A percentile compares a stretch with the other conserved stretches of the same genome.
Evolutionary conservation across 2,888 invertebrate species (phyloP).

Genomic region (Hemaris fuciformis): DNA sequence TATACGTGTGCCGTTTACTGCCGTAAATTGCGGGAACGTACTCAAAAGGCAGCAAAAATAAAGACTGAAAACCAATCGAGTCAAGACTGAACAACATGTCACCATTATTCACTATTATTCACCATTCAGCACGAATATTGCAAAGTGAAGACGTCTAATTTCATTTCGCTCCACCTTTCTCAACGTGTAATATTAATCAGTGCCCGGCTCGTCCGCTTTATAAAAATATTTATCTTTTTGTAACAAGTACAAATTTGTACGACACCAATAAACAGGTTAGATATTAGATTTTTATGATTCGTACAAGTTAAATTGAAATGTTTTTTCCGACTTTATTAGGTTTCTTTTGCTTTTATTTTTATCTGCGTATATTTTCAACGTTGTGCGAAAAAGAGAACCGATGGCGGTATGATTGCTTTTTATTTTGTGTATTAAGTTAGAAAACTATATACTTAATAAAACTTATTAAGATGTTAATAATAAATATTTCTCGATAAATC

Average conservation of each 20-base stretch:
- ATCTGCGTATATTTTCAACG: background rate
- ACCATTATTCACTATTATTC: conserved; percentile 21
- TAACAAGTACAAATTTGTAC: background rate
- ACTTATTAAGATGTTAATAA: too few relatives aligned
- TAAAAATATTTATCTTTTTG: conserved; percentile 1
- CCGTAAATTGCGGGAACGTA: conserved; percentile 60
- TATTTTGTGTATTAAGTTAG: background rate
- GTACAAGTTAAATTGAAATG: background rate
- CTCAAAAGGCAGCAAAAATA: conserved; percentile 49
- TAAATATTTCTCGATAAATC: too few relatives aligned
- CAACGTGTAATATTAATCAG: conserved; percentile 3
- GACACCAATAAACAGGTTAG: background rate
- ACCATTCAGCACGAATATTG: conserved; percentile 1
- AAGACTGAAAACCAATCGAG: conserved; percentile 30
- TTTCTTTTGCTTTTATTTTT: background rate
- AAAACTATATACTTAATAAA: too few relatives aligned
- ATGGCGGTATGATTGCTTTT: background rate
- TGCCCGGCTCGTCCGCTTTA: background rate
- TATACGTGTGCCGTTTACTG: conserved; percentile 59
- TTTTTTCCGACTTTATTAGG: background rate
- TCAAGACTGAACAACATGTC: conserved; percentile 14
- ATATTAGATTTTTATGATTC: background rate
- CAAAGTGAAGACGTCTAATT: background rate
- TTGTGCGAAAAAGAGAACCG: background rate
- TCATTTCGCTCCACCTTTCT: background rate